Conservation (phyloP, 2,888 invertebrate genomes). For the Villa cingulata region DNA sequence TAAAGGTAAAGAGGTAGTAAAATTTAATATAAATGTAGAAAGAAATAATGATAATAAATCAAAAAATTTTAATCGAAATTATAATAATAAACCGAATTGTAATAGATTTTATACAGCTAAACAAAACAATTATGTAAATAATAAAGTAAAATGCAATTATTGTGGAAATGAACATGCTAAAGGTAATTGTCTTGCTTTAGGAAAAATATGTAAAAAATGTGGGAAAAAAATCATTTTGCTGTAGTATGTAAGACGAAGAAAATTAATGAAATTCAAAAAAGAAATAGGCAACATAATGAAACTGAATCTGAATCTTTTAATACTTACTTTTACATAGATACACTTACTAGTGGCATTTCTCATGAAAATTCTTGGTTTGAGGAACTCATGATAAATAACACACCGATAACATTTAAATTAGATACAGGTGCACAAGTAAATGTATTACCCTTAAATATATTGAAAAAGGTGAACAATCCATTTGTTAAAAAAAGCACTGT, state of each 20-base stretch:
- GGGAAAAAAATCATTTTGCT: constrained; percentile 1
- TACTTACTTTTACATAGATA: too few relatives aligned
- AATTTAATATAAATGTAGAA: neutral
- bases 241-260: neutral
- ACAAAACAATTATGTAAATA: neutral
- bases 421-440: neutral
- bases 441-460: neutral
- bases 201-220: too few relatives aligned
- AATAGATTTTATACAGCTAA: too few relatives aligned
- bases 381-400: neutral
- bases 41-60: too few relatives aligned
- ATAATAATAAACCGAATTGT: neutral
- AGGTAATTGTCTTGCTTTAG: constrained; percentile 1
- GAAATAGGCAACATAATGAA: too few relatives aligned
- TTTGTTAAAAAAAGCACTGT: neutral
- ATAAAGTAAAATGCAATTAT: constrained; percentile 1
- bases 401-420: neutral
- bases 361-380: neutral
- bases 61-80: too few relatives aligned
- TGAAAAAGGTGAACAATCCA: neutral
- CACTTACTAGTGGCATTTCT: too few relatives aligned
- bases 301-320: too few relatives aligned
- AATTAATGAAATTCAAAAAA: too few relatives aligned
- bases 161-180: neutral
- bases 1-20: neutral